Conservation (phyloP, 2,888 invertebrate species). For the Laothoe populi region DNA sequence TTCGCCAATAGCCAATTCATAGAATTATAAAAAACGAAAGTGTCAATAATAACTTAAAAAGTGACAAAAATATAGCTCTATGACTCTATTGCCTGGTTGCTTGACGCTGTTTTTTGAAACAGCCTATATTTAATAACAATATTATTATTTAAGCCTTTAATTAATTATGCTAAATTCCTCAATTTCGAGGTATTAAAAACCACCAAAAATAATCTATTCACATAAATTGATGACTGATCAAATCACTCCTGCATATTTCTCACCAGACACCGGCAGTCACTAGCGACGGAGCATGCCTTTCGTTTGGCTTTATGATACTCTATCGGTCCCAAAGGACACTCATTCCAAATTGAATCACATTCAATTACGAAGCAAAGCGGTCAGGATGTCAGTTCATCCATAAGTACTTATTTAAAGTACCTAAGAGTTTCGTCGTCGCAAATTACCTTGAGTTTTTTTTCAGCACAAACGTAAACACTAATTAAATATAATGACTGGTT, state of each 20-base stretch:
- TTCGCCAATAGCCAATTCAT: too few relatives aligned
- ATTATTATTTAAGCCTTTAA: too few relatives aligned
- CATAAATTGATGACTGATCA: neutral
- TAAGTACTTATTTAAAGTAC: constrained; percentile 11
- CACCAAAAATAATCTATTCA: neutral
- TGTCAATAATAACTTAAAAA: too few relatives aligned
- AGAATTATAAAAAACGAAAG: too few relatives aligned
- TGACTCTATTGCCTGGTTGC: too few relatives aligned
- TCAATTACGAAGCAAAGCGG: constrained; percentile 66
- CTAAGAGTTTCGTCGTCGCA: constrained; percentile 19
- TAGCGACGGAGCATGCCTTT: constrained; percentile 42
- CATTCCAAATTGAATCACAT: constrained; percentile 65
- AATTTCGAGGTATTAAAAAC: neutral
- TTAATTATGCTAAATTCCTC: neutral
- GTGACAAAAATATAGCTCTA: too few relatives aligned
- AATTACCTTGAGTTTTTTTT: constrained; percentile 37
- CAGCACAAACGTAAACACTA: constrained; percentile 30
- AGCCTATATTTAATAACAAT: too few relatives aligned
- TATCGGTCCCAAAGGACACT: constrained; percentile 55
- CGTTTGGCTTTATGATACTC: constrained; percentile 49
- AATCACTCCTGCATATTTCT: neutral
- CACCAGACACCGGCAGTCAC: neutral
- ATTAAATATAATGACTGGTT: constrained; percentile 32
- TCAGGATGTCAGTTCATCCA: constrained; percentile 55
- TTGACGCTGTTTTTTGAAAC: too few relatives aligned